phyloP scores from a whole-genome alignment of 1,140 invertebrate genomes.

The Globodera ellingtonae region DNA sequence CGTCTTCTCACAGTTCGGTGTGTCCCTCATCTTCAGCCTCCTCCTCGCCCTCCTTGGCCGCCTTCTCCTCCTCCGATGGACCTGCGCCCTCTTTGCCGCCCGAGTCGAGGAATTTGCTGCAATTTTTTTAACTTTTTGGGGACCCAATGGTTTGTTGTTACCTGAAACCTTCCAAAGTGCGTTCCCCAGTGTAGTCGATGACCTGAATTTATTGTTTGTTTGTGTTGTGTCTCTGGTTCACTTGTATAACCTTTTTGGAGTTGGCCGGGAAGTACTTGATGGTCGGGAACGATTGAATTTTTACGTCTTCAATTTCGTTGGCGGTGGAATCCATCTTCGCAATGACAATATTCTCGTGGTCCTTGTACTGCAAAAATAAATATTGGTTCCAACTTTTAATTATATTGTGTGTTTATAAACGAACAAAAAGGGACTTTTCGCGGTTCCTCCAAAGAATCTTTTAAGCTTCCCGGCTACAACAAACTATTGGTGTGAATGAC shows the following conservation, averaged over 20 bases:
- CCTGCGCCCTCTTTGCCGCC: slow-evolving; percentile 73
- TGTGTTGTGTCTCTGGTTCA: slow-evolving; percentile 71
- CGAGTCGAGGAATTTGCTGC: slow-evolving; percentile 81
- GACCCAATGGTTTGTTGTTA: neutral
- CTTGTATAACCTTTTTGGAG: slow-evolving; percentile 67
- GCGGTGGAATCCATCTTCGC: slow-evolving; percentile 97
- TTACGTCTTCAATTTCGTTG: slow-evolving; percentile 88
- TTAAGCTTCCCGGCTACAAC: neutral
- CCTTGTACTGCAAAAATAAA: slow-evolving; percentile 69
- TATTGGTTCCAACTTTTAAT: too few relatives aligned
- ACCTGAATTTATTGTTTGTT: slow-evolving; percentile 68
- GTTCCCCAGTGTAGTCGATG: slow-evolving; percentile 89
- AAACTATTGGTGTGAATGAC: slow-evolving; percentile 60
- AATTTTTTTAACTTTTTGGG: neutral
- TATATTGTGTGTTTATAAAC: too few relatives aligned
- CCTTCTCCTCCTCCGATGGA: slow-evolving; percentile 62
- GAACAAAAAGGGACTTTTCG: too few relatives aligned
- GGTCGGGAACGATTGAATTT: slow-evolving; percentile 91
- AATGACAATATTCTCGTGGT: slow-evolving; percentile 82
- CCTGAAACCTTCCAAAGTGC: slow-evolving; percentile 86
- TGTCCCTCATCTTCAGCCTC: slow-evolving; percentile 40
- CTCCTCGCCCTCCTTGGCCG: slow-evolving; percentile 60
- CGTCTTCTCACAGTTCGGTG: slow-evolving; percentile 39
- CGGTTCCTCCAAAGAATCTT: neutral
- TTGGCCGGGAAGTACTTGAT: slow-evolving; percentile 79